Conservation (phyloP, 2,113 vertebrate species). For the Athene noctua region DNA sequence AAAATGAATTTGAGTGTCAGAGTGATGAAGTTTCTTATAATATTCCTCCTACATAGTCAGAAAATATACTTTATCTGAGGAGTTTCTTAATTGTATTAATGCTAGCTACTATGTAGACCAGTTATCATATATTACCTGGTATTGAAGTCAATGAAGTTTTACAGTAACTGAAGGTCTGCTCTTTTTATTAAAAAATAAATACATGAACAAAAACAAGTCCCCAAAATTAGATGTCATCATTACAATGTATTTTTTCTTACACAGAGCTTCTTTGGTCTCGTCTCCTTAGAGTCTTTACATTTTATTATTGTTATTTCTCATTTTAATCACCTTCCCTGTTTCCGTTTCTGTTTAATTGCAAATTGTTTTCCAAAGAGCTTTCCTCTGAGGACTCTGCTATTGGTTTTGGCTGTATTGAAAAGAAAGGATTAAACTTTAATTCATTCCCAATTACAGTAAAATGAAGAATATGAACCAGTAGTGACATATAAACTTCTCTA, state of each 20-base stretch:
- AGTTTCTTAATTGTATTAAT: background rate
- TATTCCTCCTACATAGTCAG: background rate
- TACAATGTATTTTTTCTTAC: background rate
- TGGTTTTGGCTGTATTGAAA: background rate
- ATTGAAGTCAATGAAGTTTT: background rate
- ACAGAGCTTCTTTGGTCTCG: background rate
- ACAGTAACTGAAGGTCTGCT: background rate
- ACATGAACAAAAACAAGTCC: background rate
- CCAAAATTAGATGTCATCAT: background rate
- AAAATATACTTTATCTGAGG: background rate
- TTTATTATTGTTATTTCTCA: slow-evolving; percentile 5
- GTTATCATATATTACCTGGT: background rate
- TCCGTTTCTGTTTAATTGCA: slow-evolving; percentile 20
- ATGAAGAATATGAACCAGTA: background rate
- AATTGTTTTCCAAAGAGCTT: slow-evolving; percentile 18
- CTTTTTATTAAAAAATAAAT: background rate
- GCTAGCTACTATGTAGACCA: background rate
- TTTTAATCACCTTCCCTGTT: slow-evolving; percentile 1
- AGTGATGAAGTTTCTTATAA: background rate
- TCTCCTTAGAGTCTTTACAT: background rate
- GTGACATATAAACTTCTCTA: background rate
- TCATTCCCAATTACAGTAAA: slow-evolving; percentile 13
- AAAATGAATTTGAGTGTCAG: background rate
- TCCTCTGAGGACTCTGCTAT: background rate
- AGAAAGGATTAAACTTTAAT: slow-evolving; percentile 33